phyloP scores from a whole-genome alignment of 2,113 vertebrate species.

The Chaetodon trifascialis region DNA sequence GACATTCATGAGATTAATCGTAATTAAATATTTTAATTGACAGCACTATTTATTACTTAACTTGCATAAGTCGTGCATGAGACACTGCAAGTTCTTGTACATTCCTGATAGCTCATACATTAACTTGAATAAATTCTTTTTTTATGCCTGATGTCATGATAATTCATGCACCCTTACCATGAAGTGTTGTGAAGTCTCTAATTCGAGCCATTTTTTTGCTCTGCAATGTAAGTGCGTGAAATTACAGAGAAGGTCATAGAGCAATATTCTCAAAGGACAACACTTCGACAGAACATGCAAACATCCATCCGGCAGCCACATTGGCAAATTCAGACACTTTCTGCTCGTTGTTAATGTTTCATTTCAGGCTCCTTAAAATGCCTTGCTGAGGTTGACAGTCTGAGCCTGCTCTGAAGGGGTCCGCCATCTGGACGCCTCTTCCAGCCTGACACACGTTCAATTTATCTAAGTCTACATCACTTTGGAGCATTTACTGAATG shows the following conservation, averaged over 20 bases:
- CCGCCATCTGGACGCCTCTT: constrained; percentile 59
- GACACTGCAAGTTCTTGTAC: too few species aligned
- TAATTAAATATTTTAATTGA: too few species aligned
- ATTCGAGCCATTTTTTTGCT: neutral
- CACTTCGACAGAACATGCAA: neutral
- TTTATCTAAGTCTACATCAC: constrained; percentile 55
- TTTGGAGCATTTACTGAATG: constrained; percentile 46
- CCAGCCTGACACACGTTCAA: constrained; percentile 42
- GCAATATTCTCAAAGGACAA: neutral
- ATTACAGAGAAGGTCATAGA: neutral
- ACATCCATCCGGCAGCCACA: neutral
- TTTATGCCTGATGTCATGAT: too few species aligned
- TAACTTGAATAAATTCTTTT: too few species aligned
- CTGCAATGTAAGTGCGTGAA: neutral
- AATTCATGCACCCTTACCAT: too few species aligned
- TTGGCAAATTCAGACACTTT: constrained; percentile 1
- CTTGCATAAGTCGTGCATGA: too few species aligned
- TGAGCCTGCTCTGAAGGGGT: constrained; percentile 18
- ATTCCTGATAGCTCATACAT: too few species aligned
- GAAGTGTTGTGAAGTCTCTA: too few species aligned
- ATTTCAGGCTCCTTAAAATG: constrained; percentile 7
- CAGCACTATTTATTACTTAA: too few species aligned
- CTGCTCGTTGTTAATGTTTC: constrained; percentile 10
- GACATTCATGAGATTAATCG: too few species aligned
- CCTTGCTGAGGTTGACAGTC: constrained; percentile 35